Evolutionary conservation across 2,797 vertebrate species (phyloP).

Genomic region (Acanthurus tractus): DNA sequence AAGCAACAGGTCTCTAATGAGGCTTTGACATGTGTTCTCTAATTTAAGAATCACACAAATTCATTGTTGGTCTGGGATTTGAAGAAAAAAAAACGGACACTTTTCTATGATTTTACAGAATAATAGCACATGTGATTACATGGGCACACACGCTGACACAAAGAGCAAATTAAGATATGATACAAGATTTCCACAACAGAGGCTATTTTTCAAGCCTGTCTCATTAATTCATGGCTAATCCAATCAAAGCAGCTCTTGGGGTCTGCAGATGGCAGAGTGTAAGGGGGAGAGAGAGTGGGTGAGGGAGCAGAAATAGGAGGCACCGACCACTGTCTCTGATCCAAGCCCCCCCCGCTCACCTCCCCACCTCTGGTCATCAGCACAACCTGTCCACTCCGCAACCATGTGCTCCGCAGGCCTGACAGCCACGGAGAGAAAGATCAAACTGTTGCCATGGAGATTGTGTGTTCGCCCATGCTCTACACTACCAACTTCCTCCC

Average conservation of each 20-base stretch:
- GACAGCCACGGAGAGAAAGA: slow-evolving; percentile 80
- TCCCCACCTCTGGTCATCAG: slow-evolving; percentile 75
- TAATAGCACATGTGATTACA: slow-evolving; percentile 56
- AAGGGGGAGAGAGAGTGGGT: slow-evolving; percentile 30
- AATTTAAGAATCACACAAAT: slow-evolving; percentile 11
- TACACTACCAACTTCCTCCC: slow-evolving; percentile 76
- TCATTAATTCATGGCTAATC: slow-evolving; percentile 86
- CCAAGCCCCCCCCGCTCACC: slow-evolving; percentile 40
- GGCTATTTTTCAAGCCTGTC: slow-evolving; percentile 81
- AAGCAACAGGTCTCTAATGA: slow-evolving; percentile 55
- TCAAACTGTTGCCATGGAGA: slow-evolving; percentile 87
- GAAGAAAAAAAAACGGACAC: slow-evolving; percentile 10
- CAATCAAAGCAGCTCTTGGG: slow-evolving; percentile 82
- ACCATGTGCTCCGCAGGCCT: slow-evolving; percentile 76
- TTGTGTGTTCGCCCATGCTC: slow-evolving; percentile 82
- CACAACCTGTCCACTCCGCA: slow-evolving; percentile 81
- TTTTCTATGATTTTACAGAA: slow-evolving; percentile 51
- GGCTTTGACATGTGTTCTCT: not conserved
- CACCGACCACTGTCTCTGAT: slow-evolving; percentile 58
- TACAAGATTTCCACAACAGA: slow-evolving; percentile 80
- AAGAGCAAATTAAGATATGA: slow-evolving; percentile 82
- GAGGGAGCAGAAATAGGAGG: slow-evolving; percentile 24
- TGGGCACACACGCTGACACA: slow-evolving; percentile 64
- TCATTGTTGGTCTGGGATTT: slow-evolving; percentile 6
- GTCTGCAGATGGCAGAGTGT: slow-evolving; percentile 81